These are phyloP conservation scores for Drosophila arizonae DNA, from an alignment of 1,140 invertebrate species.

Conservation along the genomic window DNA sequence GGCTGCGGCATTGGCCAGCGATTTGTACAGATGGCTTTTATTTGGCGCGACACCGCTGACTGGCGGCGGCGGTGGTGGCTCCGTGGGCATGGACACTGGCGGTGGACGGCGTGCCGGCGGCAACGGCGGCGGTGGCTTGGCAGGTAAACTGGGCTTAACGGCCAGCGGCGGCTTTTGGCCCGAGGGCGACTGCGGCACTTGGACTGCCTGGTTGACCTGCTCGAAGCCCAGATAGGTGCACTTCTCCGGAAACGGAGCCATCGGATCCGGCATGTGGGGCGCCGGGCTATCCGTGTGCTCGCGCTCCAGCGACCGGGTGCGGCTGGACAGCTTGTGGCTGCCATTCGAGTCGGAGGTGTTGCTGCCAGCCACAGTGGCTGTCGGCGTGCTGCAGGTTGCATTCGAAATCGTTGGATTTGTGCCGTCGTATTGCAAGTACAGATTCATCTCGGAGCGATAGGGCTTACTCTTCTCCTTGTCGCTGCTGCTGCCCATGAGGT, in stretches of 20 bases:
- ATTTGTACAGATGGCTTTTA: slow-evolving; percentile 74
- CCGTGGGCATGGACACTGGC: slow-evolving; percentile 45
- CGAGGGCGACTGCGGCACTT: slow-evolving; percentile 31
- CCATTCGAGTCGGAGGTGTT: slow-evolving; percentile 40
- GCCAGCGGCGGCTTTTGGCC: slow-evolving; percentile 48
- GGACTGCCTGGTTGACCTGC: slow-evolving; percentile 63
- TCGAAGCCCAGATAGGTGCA: slow-evolving; percentile 78
- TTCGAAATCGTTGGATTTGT: slow-evolving; percentile 53
- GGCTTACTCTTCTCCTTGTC: slow-evolving; percentile 63
- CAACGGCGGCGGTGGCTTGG: slow-evolving; percentile 64
- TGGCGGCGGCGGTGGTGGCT: slow-evolving; percentile 51
- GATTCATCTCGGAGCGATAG: slow-evolving; percentile 82
- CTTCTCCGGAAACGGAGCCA: slow-evolving; percentile 77
- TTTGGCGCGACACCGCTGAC: slow-evolving; percentile 55
- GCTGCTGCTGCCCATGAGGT: slow-evolving; percentile 42
- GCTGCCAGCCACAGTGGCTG: slow-evolving; percentile 16
- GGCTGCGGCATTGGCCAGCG: slow-evolving; percentile 70
- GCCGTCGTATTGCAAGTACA: slow-evolving; percentile 74
- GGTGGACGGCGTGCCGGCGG: slow-evolving; percentile 65
- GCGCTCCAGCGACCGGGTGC: slow-evolving; percentile 59
- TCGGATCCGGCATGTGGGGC: slow-evolving; percentile 77
- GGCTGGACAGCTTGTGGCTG: slow-evolving; percentile 50
- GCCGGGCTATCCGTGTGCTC: slow-evolving; percentile 78
- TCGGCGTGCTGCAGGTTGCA: slow-evolving; percentile 37
- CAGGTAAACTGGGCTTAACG: slow-evolving; percentile 50